Evolutionary conservation across 1,140 invertebrate genomes (phyloP).

Genomic region (Homarus americanus): DNA sequence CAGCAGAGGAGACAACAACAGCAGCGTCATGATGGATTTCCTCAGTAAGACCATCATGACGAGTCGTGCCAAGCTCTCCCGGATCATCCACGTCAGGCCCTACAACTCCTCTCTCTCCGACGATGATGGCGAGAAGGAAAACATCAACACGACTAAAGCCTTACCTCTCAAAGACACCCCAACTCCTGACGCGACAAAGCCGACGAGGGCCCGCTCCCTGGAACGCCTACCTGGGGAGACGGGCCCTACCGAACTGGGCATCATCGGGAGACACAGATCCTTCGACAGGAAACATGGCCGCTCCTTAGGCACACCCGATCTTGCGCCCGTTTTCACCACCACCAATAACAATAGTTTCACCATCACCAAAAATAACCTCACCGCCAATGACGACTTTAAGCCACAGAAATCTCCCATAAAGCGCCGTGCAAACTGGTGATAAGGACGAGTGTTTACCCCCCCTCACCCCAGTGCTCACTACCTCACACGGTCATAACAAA

Average conservation of each 20-base stretch:
- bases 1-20: neutral
- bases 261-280: neutral
- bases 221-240: neutral
- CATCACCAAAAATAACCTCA: neutral
- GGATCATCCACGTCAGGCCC: conserved; percentile 57
- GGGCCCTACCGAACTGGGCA: neutral
- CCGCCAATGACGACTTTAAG: neutral
- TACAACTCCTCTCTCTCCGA: neutral
- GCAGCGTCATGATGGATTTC: conserved; percentile 32
- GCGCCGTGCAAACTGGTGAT: conserved; percentile 29
- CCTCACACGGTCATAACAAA: too few species aligned
- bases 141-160: neutral
- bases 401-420: conserved; percentile 1
- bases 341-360: conserved; percentile 14
- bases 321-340: conserved; percentile 29
- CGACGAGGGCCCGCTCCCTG: neutral
- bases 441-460: neutral
- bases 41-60: conserved; percentile 46
- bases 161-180: neutral
- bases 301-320: conserved; percentile 19
- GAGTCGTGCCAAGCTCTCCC: conserved; percentile 15
- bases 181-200: neutral
- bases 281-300: neutral
- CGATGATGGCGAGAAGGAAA: conserved; percentile 21
- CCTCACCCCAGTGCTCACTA: too few species aligned